Evolutionary conservation across 1,140 invertebrate species (phyloP), one percentile per base, ranked within the genome.

Genomic region (Drosophila ercepeae): DNA sequence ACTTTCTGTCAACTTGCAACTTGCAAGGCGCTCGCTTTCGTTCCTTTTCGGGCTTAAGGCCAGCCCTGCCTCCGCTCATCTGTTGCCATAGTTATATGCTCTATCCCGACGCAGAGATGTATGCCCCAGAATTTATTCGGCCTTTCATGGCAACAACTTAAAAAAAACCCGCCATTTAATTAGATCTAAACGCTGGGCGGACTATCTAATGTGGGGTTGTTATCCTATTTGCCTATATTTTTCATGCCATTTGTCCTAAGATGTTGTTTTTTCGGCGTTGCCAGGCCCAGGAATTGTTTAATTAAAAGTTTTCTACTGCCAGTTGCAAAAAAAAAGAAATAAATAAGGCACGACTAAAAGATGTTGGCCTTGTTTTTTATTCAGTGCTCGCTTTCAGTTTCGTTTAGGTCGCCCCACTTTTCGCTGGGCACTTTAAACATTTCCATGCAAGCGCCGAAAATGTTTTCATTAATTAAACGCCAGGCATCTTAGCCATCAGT

Each of bases 1-100:
- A 89, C 48, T 86, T 88, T 88, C 69, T 86, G 82, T 82, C 82
- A 88, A 88, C 82, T 88, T 82, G 58, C 59, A 36, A 69, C 82
- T 88, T 88, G 58, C 59, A 42, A 69, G 32, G 42, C 57, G 45
- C 52, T 45, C 32, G 60, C 58, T 53, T 70, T 73, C 55, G 29
- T 14, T 48, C 49, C 58, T 57, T 54, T 57, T 23, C 50, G 51
- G 74, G 63, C 81, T 84, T 84, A 76, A 84, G 86, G 61, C 68
- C 78, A 81, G 72, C 68, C 84, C 63, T 67, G 36, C 50, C 63
- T 67, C 46, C 50, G 70, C 51, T 74, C 69, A 73, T 65, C 75
- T 67, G 75, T 84, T 84, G 75, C 75, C 75, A 83, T 83, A 58
- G 79, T 50, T 57, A 54, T 60, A 18, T 39, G 36, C 36, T 39